Evolutionary conservation across 2,113 vertebrate species (phyloP).

Genomic region (Rhynchomys soricoides): DNA sequence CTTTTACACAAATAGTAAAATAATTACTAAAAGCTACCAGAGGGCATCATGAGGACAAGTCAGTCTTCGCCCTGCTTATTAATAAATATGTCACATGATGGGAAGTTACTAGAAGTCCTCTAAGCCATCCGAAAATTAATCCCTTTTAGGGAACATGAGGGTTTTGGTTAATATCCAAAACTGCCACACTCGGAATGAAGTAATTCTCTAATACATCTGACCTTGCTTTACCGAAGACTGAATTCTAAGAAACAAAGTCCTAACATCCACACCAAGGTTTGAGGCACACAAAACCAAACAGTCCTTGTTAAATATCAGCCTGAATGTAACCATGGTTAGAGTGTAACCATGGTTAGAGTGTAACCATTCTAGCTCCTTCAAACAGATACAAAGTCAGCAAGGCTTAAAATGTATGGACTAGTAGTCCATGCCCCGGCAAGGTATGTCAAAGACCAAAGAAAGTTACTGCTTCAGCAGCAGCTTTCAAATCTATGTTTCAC

Average conservation of each 20-base stretch:
- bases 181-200: conserved; percentile 2
- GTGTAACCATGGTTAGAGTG: neutral
- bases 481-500: conserved; percentile 33
- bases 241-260: neutral
- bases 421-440: neutral
- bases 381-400: conserved; percentile 28
- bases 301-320: conserved; percentile 2
- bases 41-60: neutral
- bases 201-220: neutral
- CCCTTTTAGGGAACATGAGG: neutral
- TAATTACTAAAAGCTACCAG: neutral
- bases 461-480: neutral
- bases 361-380: neutral
- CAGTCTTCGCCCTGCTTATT: neutral
- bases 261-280: conserved; percentile 23
- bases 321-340: neutral
- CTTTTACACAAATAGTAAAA: neutral
- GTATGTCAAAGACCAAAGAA: conserved; percentile 22
- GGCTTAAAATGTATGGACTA: neutral
- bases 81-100: neutral
- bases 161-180: conserved; percentile 40
- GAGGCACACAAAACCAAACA: neutral
- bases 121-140: neutral
- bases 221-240: neutral
- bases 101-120: neutral